These are phyloP conservation scores for Lichenostomus cassidix DNA, from an alignment of 2,113 vertebrate genomes.

Conservation along the genomic window DNA sequence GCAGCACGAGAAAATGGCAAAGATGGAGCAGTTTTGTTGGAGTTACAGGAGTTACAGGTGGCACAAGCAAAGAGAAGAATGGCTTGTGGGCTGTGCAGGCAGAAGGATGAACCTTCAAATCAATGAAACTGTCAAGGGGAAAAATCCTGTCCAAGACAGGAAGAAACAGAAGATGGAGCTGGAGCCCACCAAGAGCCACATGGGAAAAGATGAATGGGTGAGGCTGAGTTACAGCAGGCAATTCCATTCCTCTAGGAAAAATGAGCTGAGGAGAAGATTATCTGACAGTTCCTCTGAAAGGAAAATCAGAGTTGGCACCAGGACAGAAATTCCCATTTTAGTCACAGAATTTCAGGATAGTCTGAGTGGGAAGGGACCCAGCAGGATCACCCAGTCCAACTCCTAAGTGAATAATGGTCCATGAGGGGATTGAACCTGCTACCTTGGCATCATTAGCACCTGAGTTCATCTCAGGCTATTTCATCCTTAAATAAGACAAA, in stretches of 20 bases:
- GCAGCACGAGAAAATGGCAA: neutral
- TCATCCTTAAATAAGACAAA: neutral
- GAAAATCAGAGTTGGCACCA: neutral
- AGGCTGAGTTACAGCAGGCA: neutral
- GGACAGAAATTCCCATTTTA: neutral
- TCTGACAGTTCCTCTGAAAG: neutral
- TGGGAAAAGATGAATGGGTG: neutral
- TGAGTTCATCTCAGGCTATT: neutral
- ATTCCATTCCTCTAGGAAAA: neutral
- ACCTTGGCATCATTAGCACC: too few relatives aligned
- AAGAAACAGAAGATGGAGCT: neutral
- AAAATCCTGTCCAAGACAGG: neutral
- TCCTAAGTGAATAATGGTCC: neutral
- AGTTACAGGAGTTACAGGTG: neutral
- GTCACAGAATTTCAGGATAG: neutral
- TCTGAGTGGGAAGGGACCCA: neutral
- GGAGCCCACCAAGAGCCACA: neutral
- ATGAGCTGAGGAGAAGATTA: neutral
- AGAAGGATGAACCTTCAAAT: neutral
- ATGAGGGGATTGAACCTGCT: neutral
- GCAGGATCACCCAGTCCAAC: neutral
- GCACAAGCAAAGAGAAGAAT: neutral
- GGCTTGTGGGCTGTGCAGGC: neutral
- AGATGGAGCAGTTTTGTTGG: neutral
- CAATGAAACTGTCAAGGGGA: rapidly evolving